Evolutionary conservation across 2,113 vertebrate species (phyloP), one percentile per base, ranked within the genome.

Genomic region (Sylvicapra grimmia): DNA sequence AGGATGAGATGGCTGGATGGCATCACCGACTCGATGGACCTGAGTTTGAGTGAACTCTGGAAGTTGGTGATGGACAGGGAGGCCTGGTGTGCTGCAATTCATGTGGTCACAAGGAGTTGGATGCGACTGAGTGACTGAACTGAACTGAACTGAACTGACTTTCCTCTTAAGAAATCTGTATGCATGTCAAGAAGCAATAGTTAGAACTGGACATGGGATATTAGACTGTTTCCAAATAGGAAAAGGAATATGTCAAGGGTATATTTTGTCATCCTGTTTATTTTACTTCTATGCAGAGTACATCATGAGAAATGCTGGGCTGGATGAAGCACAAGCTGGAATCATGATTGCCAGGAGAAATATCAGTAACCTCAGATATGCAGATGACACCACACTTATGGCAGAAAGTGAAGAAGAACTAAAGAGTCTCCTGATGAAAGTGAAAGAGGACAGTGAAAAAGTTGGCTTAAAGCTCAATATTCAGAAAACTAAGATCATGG

Each of bases 91-190:
- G 40, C 40, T 40, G 40, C 40, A 4, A 40, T 40, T 40, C 40
- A 40, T 40, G 40, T 40, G 40, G 40, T 40, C 40, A 40, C 53
- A 54, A 54, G 53, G 53, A 54, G 53, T 54, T 0, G 2, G 18
- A 54, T 0, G 2, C 2, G 2, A 54, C 18, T 7, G 6, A 19
- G 53, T 0, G 18, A 53, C 15, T 53, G 15, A 53, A 54, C 53
- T 53, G 51, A 53, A 54, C 53, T 53, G 51, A 53, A 53, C 51
- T 19, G 13, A 54, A 54, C 53, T 54, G 53, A 54, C 53, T 19
- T 19, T 54, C 53, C 53, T 54, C 18, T n/a, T 65, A n/a, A 18
- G 63, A n/a, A 65, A 65, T 9, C 31, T n/a, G 63, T 65, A n/a
- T 65, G 15, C 31, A 65, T 31, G 3, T 65, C 63, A 65, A 4